Percentiles rank a stretch among this genome's conserved stretches.
These are phyloP conservation scores for Andrena haemorrhoa DNA, from an alignment of 2,888 invertebrate species.

Conservation along the genomic window DNA sequence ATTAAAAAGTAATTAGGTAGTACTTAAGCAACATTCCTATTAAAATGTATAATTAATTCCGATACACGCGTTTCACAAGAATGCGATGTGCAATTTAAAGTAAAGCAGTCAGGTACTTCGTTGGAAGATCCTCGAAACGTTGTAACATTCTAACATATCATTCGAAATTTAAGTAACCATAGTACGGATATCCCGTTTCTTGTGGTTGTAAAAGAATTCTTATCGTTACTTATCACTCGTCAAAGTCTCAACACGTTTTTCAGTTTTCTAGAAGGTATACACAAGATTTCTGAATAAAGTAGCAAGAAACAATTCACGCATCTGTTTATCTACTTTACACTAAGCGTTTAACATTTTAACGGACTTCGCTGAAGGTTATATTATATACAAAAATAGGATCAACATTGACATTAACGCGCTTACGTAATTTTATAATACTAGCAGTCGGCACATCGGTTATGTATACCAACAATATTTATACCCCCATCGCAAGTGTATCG, in stretches of 20 bases:
- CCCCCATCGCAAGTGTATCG: not conserved
- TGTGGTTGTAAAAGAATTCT: not conserved
- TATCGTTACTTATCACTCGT: not conserved
- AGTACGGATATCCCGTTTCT: not conserved
- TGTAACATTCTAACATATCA: not conserved
- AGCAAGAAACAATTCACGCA: not conserved
- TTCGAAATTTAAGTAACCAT: not conserved
- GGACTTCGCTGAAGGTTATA: not conserved
- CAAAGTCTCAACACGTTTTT: not conserved
- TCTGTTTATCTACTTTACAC: not conserved
- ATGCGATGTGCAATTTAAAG: not conserved
- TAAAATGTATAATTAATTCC: too few relatives aligned
- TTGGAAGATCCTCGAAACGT: too few relatives aligned
- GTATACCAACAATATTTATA: not conserved
- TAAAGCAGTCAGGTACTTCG: too few relatives aligned
- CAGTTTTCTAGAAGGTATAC: not conserved
- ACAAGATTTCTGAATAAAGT: not conserved
- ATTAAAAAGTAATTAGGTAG: not conserved
- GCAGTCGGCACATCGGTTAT: not conserved
- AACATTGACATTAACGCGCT: conserved; percentile 12
- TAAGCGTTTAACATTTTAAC: not conserved
- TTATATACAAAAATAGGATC: conserved; percentile 11
- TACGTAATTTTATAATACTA: not conserved
- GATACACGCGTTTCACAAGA: too few relatives aligned
- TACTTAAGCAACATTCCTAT: not conserved